These are phyloP conservation scores for Lordiphosa collinella DNA, from an alignment of 1,140 invertebrate genomes.

Conservation along the genomic window DNA sequence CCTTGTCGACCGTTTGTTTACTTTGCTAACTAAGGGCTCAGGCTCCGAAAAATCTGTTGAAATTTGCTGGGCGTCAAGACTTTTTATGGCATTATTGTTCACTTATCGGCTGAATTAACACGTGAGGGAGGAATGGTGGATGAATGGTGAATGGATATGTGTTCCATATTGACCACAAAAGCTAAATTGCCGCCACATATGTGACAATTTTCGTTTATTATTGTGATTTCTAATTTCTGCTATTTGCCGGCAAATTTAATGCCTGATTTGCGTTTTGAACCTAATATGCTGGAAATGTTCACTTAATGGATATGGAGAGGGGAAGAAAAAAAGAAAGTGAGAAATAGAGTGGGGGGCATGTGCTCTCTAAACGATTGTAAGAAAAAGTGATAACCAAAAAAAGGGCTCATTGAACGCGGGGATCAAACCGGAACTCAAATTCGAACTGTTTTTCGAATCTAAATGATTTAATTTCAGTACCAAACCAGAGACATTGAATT, in stretches of 20 bases:
- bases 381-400: too few relatives aligned
- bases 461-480: too few relatives aligned
- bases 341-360: too few relatives aligned
- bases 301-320: neutral
- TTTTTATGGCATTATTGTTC: slow-evolving; percentile 66
- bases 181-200: slow-evolving; percentile 69
- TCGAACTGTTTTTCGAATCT: too few relatives aligned
- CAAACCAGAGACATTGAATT: too few relatives aligned
- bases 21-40: slow-evolving; percentile 44
- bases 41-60: slow-evolving; percentile 33
- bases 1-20: slow-evolving; percentile 32
- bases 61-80: slow-evolving; percentile 39
- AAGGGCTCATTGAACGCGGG: too few relatives aligned
- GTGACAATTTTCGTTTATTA: slow-evolving; percentile 59
- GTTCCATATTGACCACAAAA: slow-evolving; percentile 37
- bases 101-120: slow-evolving; percentile 74
- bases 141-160: slow-evolving; percentile 7
- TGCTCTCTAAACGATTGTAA: too few relatives aligned
- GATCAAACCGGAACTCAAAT: too few relatives aligned
- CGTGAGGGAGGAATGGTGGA: slow-evolving; percentile 30
- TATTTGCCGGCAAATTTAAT: slow-evolving; percentile 47
- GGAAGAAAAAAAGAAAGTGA: too few relatives aligned
- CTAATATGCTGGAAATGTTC: slow-evolving; percentile 18
- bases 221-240: slow-evolving; percentile 33
- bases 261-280: slow-evolving; percentile 41